Evolutionary conservation across 2,888 invertebrate genomes (phyloP), one percentile per base, ranked within the genome.

Genomic region (Entomobrya proxima): DNA sequence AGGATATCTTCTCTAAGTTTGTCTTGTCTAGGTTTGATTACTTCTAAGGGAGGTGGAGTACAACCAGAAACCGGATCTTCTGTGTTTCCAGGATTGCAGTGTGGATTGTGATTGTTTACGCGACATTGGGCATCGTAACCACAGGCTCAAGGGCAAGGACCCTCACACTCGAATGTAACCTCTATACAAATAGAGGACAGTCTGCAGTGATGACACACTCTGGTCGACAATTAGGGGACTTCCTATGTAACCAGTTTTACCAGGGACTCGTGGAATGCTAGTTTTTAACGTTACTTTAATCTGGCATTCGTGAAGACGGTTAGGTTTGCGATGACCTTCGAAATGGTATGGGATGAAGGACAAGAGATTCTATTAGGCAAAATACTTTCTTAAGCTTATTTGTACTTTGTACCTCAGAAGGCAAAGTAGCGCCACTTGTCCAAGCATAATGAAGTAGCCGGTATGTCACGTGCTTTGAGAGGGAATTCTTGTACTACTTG

Each of bases 151-250:
- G 40, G 9, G 18, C 94, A 94, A 30, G 94, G 94, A 91, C 94
- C 93, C 86, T 92, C 91, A 90, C 94, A 94, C 89, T 91, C 95
- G 95, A 24, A 95, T 91, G 92, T 96, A 96, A 80, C 96, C 95
- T 88, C 92, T 92, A 87, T 93, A n/a, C n/a, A n/a, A n/a, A 93
- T 13, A 93, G 92, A 1, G 93, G 91, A 90, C 94, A 94, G 87
- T 92, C 96, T 95, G 67, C 94, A 67, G 88, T 89, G 75, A 95
- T 95, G 58, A 96, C 94, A 92, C 97, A 97, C 92, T 96, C 96
- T 11, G 96, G 96, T 58, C 88, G 52, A 47, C 90, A 90, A 40
- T 69, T 88, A 9, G 80, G n/a, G 91, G 91, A 85, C 91, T 90
- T 44, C 91, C 91, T 47, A 89, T 88, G 69, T 91, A 88, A 83